Conservation (phyloP, 2,113 vertebrate genomes). For the Nyctibius bracteatus region DNA sequence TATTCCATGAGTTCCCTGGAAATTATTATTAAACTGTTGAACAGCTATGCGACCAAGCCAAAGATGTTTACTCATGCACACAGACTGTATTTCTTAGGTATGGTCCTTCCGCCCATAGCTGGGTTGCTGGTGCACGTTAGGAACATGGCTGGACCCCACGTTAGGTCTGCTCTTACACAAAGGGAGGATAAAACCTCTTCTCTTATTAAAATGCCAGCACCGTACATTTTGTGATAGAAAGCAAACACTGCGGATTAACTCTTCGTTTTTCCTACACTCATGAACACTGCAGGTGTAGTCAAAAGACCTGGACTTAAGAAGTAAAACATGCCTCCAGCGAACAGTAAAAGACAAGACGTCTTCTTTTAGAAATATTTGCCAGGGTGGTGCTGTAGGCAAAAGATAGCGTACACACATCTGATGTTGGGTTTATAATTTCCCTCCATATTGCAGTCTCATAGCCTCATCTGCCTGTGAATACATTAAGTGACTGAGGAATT, state of each 20-base stretch:
- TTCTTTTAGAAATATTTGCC: neutral
- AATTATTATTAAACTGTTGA: slow-evolving; percentile 39
- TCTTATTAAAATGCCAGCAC: neutral
- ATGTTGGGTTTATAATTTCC: neutral
- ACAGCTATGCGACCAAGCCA: neutral
- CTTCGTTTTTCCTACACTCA: neutral
- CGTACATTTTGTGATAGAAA: neutral
- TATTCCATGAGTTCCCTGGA: neutral
- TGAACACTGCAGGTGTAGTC: neutral
- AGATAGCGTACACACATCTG: neutral
- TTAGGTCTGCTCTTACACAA: neutral
- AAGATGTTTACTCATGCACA: neutral
- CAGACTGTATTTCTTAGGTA: neutral
- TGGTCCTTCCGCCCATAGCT: neutral
- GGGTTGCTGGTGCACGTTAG: neutral
- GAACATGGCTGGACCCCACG: neutral
- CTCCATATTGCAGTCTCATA: neutral
- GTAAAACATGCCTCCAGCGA: neutral
- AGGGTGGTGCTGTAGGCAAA: neutral
- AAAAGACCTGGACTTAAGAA: neutral
- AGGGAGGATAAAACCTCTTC: neutral
- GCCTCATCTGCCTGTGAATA: slow-evolving; percentile 36
- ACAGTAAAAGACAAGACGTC: neutral
- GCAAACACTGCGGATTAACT: neutral
- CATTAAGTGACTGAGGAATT: slow-evolving; percentile 11